phyloP scores from a whole-genome alignment of 2,113 vertebrate genomes.

The Lipotes vexillifer region DNA sequence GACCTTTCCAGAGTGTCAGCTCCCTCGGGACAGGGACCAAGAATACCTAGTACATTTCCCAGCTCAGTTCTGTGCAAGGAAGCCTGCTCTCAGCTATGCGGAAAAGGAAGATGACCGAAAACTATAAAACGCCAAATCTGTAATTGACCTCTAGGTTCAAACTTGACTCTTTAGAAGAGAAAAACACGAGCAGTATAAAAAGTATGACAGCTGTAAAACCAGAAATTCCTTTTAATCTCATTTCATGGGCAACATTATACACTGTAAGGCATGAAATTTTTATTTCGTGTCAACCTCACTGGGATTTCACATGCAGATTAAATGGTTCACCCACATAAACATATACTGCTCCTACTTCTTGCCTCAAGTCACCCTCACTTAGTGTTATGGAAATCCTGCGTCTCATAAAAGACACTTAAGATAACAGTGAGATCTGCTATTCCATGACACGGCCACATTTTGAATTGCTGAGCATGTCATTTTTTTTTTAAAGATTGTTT shows the following conservation, averaged over 20 bases:
- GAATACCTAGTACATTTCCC: neutral
- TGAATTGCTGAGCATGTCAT: neutral
- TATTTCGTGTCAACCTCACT: slow-evolving; percentile 68
- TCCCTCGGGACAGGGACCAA: neutral
- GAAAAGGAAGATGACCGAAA: neutral
- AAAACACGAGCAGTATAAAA: neutral
- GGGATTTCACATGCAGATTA: slow-evolving; percentile 68
- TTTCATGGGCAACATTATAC: slow-evolving; percentile 56
- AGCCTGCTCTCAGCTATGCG: neutral
- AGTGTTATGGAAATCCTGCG: neutral
- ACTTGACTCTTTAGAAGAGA: neutral
- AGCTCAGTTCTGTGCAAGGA: neutral
- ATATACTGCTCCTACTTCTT: neutral
- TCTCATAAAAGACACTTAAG: slow-evolving; percentile 26
- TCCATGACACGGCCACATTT: neutral
- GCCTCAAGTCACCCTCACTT: neutral
- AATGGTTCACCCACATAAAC: slow-evolving; percentile 58
- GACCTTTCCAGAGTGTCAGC: neutral
- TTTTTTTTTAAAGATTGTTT: no score
- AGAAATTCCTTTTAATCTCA: slow-evolving; percentile 68
- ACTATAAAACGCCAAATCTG: neutral
- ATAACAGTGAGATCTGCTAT: neutral
- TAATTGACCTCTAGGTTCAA: neutral
- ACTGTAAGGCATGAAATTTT: slow-evolving; percentile 66
- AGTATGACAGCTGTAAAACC: slow-evolving; percentile 31